Percentiles rank a stretch among this genome's conserved stretches.
phyloP scores from a whole-genome alignment of 2,888 invertebrate species.

The Dascillus cervinus region DNA sequence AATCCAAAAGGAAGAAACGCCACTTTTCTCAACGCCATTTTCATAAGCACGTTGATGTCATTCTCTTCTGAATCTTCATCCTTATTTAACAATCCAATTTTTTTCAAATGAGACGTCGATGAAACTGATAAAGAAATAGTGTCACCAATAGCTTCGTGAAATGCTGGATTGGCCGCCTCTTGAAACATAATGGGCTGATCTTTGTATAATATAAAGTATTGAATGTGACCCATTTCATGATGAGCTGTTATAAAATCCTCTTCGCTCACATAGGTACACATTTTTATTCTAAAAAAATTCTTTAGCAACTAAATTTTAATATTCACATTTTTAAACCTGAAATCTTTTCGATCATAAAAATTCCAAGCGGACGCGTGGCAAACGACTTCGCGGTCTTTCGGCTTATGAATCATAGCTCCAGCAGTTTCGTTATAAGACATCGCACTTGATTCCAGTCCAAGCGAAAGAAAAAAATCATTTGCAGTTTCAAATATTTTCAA shows the following conservation, averaged over 20 bases:
- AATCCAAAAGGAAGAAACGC: conserved; percentile 50
- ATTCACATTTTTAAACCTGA: no score
- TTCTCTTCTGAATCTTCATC: conserved; percentile 36
- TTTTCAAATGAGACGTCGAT: conserved; percentile 45
- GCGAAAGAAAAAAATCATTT: conserved; percentile 53
- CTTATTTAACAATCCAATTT: conserved; percentile 40
- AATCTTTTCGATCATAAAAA: conserved; percentile 57
- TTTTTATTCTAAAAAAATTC: no score
- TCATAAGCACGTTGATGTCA: conserved; percentile 43
- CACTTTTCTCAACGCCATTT: conserved; percentile 43
- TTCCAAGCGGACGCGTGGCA: conserved; percentile 65
- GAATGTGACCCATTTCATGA: conserved; percentile 65
- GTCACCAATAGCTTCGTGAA: conserved; percentile 57
- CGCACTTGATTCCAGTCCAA: conserved; percentile 52
- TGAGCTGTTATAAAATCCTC: conserved; percentile 58
- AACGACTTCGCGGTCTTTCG: conserved; percentile 48
- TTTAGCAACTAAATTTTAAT: no score
- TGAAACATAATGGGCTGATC: conserved; percentile 47
- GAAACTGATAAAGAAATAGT: conserved; percentile 51
- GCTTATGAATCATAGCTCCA: conserved; percentile 50
- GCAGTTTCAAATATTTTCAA: conserved; percentile 51
- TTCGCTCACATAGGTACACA: conserved; percentile 51
- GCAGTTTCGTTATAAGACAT: conserved; percentile 48
- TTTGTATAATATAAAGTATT: conserved; percentile 55
- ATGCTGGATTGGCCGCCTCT: conserved; percentile 50